These are phyloP conservation scores for Pyrrhosoma nymphula DNA, from an alignment of 2,888 invertebrate genomes.

Conservation along the genomic window DNA sequence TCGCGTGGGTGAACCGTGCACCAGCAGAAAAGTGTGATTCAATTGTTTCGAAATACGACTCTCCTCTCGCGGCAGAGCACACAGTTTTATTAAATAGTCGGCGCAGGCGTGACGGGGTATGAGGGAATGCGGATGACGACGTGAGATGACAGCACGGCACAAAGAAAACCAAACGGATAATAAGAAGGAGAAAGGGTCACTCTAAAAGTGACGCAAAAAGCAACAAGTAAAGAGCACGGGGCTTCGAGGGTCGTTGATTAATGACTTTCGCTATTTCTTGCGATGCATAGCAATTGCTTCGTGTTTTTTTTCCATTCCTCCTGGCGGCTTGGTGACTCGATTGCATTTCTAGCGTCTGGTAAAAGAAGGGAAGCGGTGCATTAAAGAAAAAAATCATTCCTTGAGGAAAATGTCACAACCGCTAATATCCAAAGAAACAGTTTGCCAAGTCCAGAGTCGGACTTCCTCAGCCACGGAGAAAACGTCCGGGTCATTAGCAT, in stretches of 20 bases:
- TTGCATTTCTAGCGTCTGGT: background rate
- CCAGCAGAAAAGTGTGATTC: too few species aligned
- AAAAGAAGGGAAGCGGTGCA: background rate
- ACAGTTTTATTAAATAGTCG: too few species aligned
- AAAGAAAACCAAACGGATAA: background rate
- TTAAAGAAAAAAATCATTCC: background rate
- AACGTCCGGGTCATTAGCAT: too few species aligned
- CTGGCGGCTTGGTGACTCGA: background rate
- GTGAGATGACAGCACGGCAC: background rate
- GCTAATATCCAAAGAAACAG: background rate
- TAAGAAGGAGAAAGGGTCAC: background rate
- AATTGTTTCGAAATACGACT: too few species aligned
- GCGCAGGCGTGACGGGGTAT: too few species aligned
- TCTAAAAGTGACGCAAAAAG: background rate
- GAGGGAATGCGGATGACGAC: background rate
- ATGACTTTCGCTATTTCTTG: constrained; percentile 12
- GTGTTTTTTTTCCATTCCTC: background rate
- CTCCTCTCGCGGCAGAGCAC: too few species aligned
- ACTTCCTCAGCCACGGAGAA: too few species aligned
- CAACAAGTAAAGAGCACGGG: background rate
- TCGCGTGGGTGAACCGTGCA: background rate
- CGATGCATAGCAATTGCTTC: background rate
- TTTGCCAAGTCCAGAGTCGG: background rate
- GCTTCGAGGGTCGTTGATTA: background rate
- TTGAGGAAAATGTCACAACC: constrained; percentile 6